Percentiles rank a stretch among this genome's conserved stretches.
phyloP scores from a whole-genome alignment of 2,113 vertebrate genomes.

The Seriola quinqueradiata region DNA sequence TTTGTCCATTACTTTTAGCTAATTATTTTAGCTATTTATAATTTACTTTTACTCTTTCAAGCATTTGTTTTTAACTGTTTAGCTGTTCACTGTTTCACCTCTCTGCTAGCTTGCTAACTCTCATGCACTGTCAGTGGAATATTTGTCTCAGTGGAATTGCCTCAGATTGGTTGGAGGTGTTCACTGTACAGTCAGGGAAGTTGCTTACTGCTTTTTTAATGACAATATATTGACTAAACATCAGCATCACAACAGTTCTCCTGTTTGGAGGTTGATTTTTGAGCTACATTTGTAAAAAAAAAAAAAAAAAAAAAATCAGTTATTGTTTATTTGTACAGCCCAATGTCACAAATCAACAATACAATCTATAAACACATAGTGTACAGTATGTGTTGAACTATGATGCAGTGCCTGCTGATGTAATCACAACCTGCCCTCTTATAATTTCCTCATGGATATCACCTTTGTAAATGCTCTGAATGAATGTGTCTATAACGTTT shows the following conservation, averaged over 20 bases:
- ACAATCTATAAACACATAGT: neutral
- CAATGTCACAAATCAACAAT: neutral
- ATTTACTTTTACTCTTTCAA: neutral
- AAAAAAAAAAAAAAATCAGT: no score
- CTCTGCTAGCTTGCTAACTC: neutral
- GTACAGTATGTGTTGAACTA: neutral
- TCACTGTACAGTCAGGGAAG: no score
- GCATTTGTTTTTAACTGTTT: neutral
- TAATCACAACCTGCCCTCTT: neutral
- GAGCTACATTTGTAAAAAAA: no score
- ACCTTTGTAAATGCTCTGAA: neutral
- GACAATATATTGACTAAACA: neutral
- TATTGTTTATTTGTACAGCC: neutral
- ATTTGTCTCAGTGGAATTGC: neutral
- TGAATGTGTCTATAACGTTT: neutral
- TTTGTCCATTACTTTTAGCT: neutral
- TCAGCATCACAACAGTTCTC: neutral
- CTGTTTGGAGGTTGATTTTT: neutral
- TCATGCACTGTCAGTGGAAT: neutral
- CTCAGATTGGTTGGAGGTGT: neutral
- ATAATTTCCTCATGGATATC: neutral
- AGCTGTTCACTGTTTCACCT: neutral
- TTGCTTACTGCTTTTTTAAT: neutral
- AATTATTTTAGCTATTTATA: no score
- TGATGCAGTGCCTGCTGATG: neutral